phyloP scores from a whole-genome alignment of 2,797 vertebrate genomes.

The Tokudaia tokunoshimensis region DNA sequence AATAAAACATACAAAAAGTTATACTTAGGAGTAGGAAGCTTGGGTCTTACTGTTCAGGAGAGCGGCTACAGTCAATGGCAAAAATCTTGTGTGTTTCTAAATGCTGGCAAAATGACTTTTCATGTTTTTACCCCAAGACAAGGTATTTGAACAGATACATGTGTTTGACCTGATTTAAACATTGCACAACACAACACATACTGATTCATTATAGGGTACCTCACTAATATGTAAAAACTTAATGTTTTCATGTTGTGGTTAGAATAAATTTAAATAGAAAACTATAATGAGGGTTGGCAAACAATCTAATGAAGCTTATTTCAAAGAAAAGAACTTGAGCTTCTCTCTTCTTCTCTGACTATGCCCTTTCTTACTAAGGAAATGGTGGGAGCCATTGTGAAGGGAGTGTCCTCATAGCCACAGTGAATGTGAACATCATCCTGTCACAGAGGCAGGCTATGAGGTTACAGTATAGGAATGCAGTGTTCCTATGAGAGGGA shows the following conservation, averaged over 20 bases:
- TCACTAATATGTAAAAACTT: background rate
- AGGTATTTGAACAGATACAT: background rate
- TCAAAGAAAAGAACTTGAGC: background rate
- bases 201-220: background rate
- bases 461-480: background rate
- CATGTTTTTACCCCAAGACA: background rate
- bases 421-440: background rate
- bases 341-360: background rate
- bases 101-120: background rate
- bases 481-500: too few relatives aligned
- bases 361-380: background rate
- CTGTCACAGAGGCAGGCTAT: background rate
- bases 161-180: background rate
- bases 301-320: background rate
- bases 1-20: too few relatives aligned
- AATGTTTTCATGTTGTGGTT: background rate
- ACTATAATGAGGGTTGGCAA: background rate
- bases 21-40: too few relatives aligned
- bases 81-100: background rate
- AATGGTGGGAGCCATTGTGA: background rate
- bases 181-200: background rate
- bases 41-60: accelerated
- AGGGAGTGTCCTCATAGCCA: background rate
- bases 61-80: too few relatives aligned
- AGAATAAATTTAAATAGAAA: background rate